A percentile compares a stretch with the other conserved stretches of the same genome.
Evolutionary conservation across 2,113 vertebrate genomes (phyloP).

Genomic region (Martes martes): DNA sequence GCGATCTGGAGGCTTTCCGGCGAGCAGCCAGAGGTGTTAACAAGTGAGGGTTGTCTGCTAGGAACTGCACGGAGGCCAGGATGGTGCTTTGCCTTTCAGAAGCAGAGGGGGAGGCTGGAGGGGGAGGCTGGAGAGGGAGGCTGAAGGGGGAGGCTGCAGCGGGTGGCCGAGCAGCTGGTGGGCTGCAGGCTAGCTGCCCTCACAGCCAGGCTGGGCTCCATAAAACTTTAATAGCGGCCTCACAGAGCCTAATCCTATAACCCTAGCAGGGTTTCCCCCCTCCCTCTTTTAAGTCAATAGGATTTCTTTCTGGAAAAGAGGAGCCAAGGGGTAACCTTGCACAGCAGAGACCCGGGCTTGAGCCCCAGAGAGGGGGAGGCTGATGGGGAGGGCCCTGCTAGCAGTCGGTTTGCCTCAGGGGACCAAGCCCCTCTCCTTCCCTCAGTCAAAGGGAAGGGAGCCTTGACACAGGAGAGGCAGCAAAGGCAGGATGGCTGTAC

Average conservation of each 20-base stretch:
- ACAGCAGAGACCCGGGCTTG: neutral
- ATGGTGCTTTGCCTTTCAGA: neutral
- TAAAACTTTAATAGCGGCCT: neutral
- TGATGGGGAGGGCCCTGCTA: neutral
- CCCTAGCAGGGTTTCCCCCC: neutral
- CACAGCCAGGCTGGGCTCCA: neutral
- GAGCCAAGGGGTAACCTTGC: neutral
- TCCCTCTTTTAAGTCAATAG: neutral
- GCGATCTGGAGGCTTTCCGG: neutral
- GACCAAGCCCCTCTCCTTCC: neutral
- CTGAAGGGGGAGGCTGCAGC: neutral
- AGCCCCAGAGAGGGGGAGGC: neutral
- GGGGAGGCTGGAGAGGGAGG: too few relatives aligned
- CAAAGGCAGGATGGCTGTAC: neutral
- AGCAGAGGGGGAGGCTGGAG: neutral
- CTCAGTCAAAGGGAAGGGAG: neutral
- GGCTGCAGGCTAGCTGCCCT: neutral
- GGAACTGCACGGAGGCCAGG: neutral
- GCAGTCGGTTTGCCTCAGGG: neutral
- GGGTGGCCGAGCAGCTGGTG: neutral
- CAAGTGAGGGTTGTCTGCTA: neutral
- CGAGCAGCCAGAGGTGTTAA: neutral
- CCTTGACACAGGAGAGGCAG: neutral
- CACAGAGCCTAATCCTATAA: neutral
- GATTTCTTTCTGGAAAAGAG: constrained; percentile 5